Evolutionary conservation across 1,140 invertebrate genomes (phyloP).

Genomic region (Pogonognathellus flavescens): DNA sequence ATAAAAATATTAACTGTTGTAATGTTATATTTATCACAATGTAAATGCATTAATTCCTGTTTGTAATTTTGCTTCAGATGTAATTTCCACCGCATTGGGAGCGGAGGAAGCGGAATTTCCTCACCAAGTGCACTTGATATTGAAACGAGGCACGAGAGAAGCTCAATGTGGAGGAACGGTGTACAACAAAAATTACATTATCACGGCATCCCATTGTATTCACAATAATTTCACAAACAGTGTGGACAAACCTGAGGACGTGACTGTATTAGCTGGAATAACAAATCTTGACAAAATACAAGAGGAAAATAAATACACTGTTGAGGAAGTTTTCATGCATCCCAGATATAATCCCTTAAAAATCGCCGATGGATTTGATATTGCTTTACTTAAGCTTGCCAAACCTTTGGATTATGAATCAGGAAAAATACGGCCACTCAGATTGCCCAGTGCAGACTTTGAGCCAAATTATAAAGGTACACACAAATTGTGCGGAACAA

Average conservation of each 20-base stretch:
- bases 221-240: conserved; percentile 59
- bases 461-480: conserved; percentile 11
- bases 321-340: conserved; percentile 65
- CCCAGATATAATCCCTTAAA: conserved; percentile 64
- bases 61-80: not conserved
- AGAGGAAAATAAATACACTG: conserved; percentile 61
- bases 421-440: conserved; percentile 8
- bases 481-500: not conserved
- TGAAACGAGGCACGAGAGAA: conserved; percentile 14
- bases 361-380: conserved; percentile 62
- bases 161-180: conserved; percentile 70
- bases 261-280: conserved; percentile 58
- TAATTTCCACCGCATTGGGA: not conserved
- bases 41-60: not conserved
- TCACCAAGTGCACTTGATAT: not conserved
- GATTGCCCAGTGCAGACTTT: not conserved
- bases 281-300: conserved; percentile 40
- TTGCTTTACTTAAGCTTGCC: not conserved
- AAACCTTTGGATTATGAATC: conserved; percentile 5
- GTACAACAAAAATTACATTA: conserved; percentile 68
- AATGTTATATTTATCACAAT: too few species aligned
- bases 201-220: conserved; percentile 71
- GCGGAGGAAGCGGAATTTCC: conserved; percentile 29
- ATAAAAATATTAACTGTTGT: too few species aligned
- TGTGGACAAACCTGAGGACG: not conserved